Conservation (phyloP, 2,113 vertebrate genomes). For the Charadrius vociferus region DNA sequence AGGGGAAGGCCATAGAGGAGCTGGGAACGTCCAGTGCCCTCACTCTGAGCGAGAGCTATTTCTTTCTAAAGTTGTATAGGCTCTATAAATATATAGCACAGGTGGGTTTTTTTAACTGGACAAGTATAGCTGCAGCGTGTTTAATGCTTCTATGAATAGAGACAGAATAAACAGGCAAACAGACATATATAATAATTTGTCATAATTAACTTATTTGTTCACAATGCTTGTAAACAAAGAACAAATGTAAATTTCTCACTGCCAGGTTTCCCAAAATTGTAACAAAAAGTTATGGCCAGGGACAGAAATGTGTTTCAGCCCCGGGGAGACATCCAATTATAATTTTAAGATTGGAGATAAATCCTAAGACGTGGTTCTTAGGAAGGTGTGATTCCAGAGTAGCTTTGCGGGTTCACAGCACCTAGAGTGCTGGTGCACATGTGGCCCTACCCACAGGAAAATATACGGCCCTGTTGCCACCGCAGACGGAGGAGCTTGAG, state of each 20-base stretch:
- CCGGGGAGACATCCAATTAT: neutral
- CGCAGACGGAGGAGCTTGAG: neutral
- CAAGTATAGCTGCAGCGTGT: neutral
- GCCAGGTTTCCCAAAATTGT: neutral
- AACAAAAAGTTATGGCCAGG: neutral
- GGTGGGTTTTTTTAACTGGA: neutral
- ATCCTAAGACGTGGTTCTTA: neutral
- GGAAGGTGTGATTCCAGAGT: neutral
- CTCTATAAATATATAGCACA: neutral
- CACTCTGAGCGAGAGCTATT: neutral
- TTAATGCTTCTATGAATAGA: conserved; percentile 19
- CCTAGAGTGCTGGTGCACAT: neutral
- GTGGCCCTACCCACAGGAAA: neutral
- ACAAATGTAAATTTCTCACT: neutral
- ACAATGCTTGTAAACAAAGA: neutral
- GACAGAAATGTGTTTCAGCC: neutral
- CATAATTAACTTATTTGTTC: neutral
- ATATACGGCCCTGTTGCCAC: neutral
- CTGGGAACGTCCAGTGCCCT: neutral
- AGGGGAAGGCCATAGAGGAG: neutral
- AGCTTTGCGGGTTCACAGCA: neutral
- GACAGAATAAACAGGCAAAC: conserved; percentile 10
- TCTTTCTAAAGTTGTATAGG: neutral
- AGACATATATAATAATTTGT: neutral
- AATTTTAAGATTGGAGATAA: neutral